A percentile compares a stretch with the other conserved stretches of the same genome.
Conservation (phyloP, 1,140 invertebrate genomes). For the Eufriesea mexicana region DNA sequence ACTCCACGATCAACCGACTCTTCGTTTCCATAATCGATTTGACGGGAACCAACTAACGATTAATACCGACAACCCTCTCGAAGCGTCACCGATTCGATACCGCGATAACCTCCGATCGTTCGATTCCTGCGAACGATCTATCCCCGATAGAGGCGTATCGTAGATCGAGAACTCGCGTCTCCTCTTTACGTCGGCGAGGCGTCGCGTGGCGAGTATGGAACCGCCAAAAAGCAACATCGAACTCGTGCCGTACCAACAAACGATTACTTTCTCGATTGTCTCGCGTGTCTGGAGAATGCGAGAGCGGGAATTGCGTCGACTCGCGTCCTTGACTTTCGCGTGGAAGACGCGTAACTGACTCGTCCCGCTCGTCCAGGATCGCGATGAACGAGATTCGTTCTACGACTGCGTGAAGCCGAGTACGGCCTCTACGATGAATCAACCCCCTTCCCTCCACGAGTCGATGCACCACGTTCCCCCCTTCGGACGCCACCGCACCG, state of each 20-base stretch:
- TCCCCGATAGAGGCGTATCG: background rate
- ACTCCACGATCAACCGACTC: background rate
- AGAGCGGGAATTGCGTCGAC: conserved; percentile 45
- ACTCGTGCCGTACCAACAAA: conserved; percentile 29
- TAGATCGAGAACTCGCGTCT: background rate
- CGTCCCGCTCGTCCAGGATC: conserved; percentile 63
- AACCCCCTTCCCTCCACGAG: conserved; percentile 67
- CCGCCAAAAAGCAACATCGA: conserved; percentile 10
- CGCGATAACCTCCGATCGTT: background rate
- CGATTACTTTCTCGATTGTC: conserved; percentile 37
- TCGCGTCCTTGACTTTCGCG: conserved; percentile 69
- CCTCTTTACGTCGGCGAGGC: conserved; percentile 11
- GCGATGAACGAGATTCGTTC: conserved; percentile 66
- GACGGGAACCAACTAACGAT: background rate
- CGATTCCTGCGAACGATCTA: background rate
- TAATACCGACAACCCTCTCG: no score
- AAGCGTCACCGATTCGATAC: background rate
- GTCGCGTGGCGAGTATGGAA: background rate
- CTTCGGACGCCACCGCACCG: background rate
- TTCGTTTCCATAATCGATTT: background rate
- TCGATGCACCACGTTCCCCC: conserved; percentile 52
- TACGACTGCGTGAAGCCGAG: conserved; percentile 71
- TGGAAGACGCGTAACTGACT: conserved; percentile 66
- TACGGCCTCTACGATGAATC: conserved; percentile 70
- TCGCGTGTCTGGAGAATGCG: conserved; percentile 53